Base-by-base conservation (phyloP, 2,797 vertebrate genomes). In the Diceros bicornis region DNA sequence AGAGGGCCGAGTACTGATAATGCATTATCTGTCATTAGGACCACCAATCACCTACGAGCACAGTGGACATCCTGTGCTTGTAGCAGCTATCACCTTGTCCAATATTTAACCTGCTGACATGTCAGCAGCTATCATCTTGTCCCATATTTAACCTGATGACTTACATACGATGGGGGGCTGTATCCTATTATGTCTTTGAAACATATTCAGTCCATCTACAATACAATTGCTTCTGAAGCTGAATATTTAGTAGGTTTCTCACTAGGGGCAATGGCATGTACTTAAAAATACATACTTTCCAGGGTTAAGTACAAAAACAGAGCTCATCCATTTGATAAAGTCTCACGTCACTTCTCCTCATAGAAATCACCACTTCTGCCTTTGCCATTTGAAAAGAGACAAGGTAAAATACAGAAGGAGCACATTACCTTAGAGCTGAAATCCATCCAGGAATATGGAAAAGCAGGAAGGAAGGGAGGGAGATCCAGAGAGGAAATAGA, bases 171-270 rank as follows among this genome's bases (percentile, higher is more conserved):
- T 52, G 7, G 41, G 34, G 50, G 37, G 50, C 34, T 47, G 10
- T 2, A 7, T 92, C 37, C 55, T 34, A 14, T 75, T 77, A 59
- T 25, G 66, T 78, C 89, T 90, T 64, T 1, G 7, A 87, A 57
- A 89, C 90, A 16, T 74, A 97, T 41, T 37, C 95, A 78, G 68
- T 94, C 62, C 69, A 44, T 57, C 41, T 90, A 83, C 7, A 78
- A 13, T 10, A 79, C 8, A 94, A 95, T 37, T 32, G 18, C 64
- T 96, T 95, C 59, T 52, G 87, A 87, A 57, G 81, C 59, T 29
- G 6, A 98, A 75, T 89, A 78, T 79, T 94, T 95, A 94, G 57
- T 11, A 21, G 91, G 62, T 29, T 88, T 89, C 85, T 97, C 91
- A 91, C 47, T 47, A 5, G 10, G 59, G n/a, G 57, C 62, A 93